Evolutionary conservation across 2,888 invertebrate species (phyloP), one percentile per base, ranked within the genome.

Genomic region (Drosophila koepferae): DNA sequence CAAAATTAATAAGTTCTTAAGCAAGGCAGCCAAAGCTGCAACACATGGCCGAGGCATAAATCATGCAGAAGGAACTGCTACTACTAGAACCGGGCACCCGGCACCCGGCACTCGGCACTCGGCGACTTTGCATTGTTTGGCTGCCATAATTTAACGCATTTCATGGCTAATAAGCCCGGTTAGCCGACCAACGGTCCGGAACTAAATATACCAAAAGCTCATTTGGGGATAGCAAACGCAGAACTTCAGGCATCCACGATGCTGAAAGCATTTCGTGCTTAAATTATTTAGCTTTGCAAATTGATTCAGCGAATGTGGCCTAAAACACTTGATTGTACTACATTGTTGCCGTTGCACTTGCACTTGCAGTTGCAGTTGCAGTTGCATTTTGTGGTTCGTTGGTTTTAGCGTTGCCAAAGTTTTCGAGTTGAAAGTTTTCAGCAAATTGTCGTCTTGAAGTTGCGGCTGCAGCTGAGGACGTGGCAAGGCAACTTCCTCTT

Each of bases 281-380:
- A 58, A 81, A 81, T 85, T 75, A 85, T 81, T 72, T 62, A 59
- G 41, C 34, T 41, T 43, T 49, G 48, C 58, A 72, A 80, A 78
- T 78, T 78, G 78, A 78, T 78, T 63, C 65, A 62, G 74, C 74
- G 63, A 61, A 59, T 56, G 62, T 63, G 62, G 56, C 49, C 55
- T 14, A 54, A 36, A 51, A 58, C 60, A 74, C 78, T 70, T 74
- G 46, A 68, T 51, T 49, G 49, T 23, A 44, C 44, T 23, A 41
- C 44, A 59, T 53, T 64, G 82, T 63, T 38, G 14, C 14, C 14
- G 38, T 38, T 38, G 14, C 46, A 40, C 56, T 65, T 2, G 61
- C 69, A 68, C n/a, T n/a, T n/a, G n/a, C n/a, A n/a, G n/a, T n/a
- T 38, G 12, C 12, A 38, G 38, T 38, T 38, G 14, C 46, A 40